Conservation (phyloP, 2,888 invertebrate species). For the Scaptomyza cyrtandrae region DNA sequence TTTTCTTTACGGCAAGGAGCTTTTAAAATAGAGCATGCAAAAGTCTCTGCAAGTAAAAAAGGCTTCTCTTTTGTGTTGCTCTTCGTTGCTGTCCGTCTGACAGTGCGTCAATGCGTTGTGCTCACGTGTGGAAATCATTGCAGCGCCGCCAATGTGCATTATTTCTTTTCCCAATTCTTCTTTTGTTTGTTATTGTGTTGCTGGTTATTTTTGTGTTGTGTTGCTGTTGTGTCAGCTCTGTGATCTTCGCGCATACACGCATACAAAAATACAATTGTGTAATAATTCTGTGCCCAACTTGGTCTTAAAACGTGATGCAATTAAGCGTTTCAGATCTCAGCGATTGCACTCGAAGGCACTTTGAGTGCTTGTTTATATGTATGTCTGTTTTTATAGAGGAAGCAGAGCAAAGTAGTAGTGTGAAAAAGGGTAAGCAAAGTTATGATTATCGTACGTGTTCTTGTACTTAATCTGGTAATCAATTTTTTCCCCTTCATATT, state of each 20-base stretch:
- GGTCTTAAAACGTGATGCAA: slow-evolving; percentile 81
- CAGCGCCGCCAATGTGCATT: slow-evolving; percentile 69
- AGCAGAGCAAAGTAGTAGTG: slow-evolving; percentile 51
- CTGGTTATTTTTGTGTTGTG: neutral
- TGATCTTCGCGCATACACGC: slow-evolving; percentile 31
- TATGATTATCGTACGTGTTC: slow-evolving; percentile 80
- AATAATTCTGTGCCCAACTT: slow-evolving; percentile 70
- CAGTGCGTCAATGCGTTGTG: slow-evolving; percentile 44
- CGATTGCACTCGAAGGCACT: slow-evolving; percentile 54
- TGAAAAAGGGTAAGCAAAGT: slow-evolving; percentile 67
- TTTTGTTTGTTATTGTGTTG: slow-evolving; percentile 18
- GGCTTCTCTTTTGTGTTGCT: neutral
- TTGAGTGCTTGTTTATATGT: slow-evolving; percentile 4
- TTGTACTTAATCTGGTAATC: slow-evolving; percentile 65
- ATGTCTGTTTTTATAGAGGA: slow-evolving; percentile 20
- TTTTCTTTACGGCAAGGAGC: neutral
- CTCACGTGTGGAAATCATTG: slow-evolving; percentile 72
- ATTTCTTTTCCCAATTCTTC: slow-evolving; percentile 43
- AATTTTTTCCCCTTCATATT: slow-evolving; percentile 57
- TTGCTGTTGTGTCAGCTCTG: slow-evolving; percentile 16
- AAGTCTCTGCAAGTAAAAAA: neutral
- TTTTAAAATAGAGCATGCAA: neutral
- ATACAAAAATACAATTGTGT: slow-evolving; percentile 66
- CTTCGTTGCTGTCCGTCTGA: slow-evolving; percentile 10
- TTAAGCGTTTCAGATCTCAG: slow-evolving; percentile 64